These are phyloP conservation scores for Mactra quadrangularis DNA, from an alignment of 1,140 invertebrate genomes.

Conservation along the genomic window DNA sequence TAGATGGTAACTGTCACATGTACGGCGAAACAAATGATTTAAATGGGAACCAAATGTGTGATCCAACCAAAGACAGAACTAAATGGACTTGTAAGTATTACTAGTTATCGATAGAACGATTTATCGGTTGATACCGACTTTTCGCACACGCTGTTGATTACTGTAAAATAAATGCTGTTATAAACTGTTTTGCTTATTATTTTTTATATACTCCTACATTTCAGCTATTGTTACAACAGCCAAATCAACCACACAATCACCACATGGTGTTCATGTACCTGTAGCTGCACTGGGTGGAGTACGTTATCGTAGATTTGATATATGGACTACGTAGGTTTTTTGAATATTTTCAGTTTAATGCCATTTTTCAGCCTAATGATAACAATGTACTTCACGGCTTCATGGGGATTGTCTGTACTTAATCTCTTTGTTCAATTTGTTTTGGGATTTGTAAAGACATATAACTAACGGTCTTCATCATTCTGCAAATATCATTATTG, in stretches of 20 bases:
- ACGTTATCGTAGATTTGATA: conserved; percentile 13
- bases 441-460: not conserved
- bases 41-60: conserved; percentile 28
- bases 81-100: conserved; percentile 19
- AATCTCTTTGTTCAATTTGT: not conserved
- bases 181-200: too few species aligned
- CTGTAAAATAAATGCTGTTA: too few species aligned
- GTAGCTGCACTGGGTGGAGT: conserved; percentile 4
- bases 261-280: too few species aligned
- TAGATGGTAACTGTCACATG: conserved; percentile 27
- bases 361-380: not conserved
- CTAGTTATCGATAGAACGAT: not conserved
- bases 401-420: not conserved
- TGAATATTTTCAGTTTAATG: too few species aligned
- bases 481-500: too few species aligned
- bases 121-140: not conserved
- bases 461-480: too few species aligned
- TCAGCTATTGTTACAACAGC: too few species aligned
- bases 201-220: too few species aligned
- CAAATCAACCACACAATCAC: too few species aligned
- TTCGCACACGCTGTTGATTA: not conserved
- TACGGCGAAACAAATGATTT: not conserved
- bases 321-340: conserved; percentile 19
- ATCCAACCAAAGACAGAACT: conserved; percentile 13
- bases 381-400: not conserved